Evolutionary conservation across 2,797 vertebrate genomes (phyloP).

Genomic region (Choloepus didactylus): DNA sequence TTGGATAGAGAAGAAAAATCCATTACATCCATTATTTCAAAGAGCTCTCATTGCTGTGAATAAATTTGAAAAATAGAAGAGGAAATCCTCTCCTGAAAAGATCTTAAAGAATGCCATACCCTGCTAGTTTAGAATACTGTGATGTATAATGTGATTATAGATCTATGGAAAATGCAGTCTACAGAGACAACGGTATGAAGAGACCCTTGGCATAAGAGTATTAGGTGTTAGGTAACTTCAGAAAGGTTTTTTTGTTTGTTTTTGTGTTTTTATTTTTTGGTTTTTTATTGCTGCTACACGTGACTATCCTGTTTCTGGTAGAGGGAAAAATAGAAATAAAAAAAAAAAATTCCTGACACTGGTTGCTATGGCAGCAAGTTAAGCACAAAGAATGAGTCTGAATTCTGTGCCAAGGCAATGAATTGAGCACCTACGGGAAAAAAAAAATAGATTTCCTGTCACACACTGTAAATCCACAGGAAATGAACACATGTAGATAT

Average conservation of each 20-base stretch:
- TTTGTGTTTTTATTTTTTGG: too few relatives aligned
- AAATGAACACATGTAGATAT: constrained; percentile 85
- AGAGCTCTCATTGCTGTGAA: constrained; percentile 58
- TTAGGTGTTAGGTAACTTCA: not conserved
- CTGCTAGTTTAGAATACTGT: constrained; percentile 66
- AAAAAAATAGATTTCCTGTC: constrained; percentile 90
- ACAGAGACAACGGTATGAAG: not conserved
- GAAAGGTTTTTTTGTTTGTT: too few relatives aligned
- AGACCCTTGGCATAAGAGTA: constrained; percentile 1
- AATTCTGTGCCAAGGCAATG: constrained; percentile 89
- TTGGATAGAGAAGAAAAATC: constrained; percentile 63
- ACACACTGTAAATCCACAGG: constrained; percentile 87
- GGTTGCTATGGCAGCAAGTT: constrained; percentile 88
- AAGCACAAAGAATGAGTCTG: constrained; percentile 88
- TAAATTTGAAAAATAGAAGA: constrained; percentile 65
- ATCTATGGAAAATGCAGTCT: constrained; percentile 39
- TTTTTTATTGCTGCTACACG: constrained; percentile 77
- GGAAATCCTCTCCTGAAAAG: constrained; percentile 52
- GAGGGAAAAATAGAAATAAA: constrained; percentile 75
- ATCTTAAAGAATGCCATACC: constrained; percentile 44
- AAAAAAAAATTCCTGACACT: constrained; percentile 82
- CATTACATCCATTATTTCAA: constrained; percentile 54
- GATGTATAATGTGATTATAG: constrained; percentile 52
- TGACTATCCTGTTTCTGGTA: constrained; percentile 77
- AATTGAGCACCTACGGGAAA: constrained; percentile 89